Evolutionary conservation across 2,888 invertebrate species (phyloP), one percentile per base, ranked within the genome.

Genomic region (Drosophila pseudotalamancana): DNA sequence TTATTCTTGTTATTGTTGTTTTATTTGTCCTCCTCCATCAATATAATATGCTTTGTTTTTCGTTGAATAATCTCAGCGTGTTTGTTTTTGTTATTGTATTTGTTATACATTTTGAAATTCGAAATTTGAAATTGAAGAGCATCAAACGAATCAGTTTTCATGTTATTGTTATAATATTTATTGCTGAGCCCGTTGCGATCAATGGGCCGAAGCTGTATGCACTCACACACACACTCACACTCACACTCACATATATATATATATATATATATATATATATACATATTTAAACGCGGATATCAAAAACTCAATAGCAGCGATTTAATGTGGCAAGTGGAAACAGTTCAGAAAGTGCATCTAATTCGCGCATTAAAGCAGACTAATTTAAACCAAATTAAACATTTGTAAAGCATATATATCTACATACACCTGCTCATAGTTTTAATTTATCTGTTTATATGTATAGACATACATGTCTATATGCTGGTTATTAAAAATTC

Each of bases 161-260:
- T 48, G 27, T 53, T 45, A 40, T 54, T 65, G 40, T 50, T 73
- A 49, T 57, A 65, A 61, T 66, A 76, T 73, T 76, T 73, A 53
- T 76, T 61, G 54, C 25, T 66, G 51, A 72, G 51, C 56, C 48
- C 0, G 6, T 34, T 34, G 40, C 55, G 72, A 59, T 76, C 77
- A 76, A 73, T 66, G 67, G 62, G 62, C 72, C 49, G 42, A 42
- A 66, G 39, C 32, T 27, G 51, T 21, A 45, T 57, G n/a, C n/a
- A n/a, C n/a, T n/a, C n/a, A n/a, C n/a, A n/a, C n/a, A n/a, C n/a
- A n/a, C n/a, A n/a, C n/a, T n/a, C n/a, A n/a, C n/a, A n/a, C n/a
- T n/a, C n/a, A n/a, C n/a, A n/a, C n/a, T n/a, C n/a, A n/a, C n/a
- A n/a, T n/a, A n/a, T n/a, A 8, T 16, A n/a, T 8, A 21, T 25